phyloP scores from a whole-genome alignment of 2,797 vertebrate genomes.

The Sarcophilus harrisii region DNA sequence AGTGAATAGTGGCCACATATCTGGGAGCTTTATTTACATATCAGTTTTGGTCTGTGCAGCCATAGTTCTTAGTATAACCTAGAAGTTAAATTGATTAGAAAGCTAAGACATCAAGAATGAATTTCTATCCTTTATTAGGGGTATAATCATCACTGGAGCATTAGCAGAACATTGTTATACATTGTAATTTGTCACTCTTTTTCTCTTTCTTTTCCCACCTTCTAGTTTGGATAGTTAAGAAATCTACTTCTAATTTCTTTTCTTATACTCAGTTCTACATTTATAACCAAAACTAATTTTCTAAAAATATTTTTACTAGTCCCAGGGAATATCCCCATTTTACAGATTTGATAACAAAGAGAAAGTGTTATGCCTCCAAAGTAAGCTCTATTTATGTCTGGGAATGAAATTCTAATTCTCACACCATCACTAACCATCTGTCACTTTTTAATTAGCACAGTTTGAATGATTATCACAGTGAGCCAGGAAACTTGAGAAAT shows the following conservation, averaged over 20 bases:
- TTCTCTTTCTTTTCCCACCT: not conserved
- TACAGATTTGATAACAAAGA: not conserved
- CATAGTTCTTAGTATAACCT: not conserved
- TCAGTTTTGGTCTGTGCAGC: not conserved
- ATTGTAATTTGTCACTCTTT: not conserved
- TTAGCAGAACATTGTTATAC: not conserved
- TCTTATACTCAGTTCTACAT: not conserved
- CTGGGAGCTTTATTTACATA: not conserved
- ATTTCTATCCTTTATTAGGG: constrained; percentile 4
- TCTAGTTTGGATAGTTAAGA: not conserved
- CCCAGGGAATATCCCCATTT: constrained; percentile 11
- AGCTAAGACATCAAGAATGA: not conserved
- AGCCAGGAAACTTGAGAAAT: constrained; percentile 25
- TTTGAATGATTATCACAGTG: constrained; percentile 8
- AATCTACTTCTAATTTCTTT: not conserved
- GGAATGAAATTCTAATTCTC: constrained; percentile 13
- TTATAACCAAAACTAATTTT: not conserved
- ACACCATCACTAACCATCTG: constrained; percentile 35
- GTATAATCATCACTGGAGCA: not conserved
- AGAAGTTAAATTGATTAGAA: constrained; percentile 45
- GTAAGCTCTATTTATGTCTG: not conserved
- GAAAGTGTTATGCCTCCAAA: not conserved
- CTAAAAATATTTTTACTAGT: not conserved
- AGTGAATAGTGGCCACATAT: not conserved
- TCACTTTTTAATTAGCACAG: constrained; percentile 13